These are phyloP conservation scores for Oligia latruncula DNA, from an alignment of 2,888 invertebrate genomes.

Conservation along the genomic window DNA sequence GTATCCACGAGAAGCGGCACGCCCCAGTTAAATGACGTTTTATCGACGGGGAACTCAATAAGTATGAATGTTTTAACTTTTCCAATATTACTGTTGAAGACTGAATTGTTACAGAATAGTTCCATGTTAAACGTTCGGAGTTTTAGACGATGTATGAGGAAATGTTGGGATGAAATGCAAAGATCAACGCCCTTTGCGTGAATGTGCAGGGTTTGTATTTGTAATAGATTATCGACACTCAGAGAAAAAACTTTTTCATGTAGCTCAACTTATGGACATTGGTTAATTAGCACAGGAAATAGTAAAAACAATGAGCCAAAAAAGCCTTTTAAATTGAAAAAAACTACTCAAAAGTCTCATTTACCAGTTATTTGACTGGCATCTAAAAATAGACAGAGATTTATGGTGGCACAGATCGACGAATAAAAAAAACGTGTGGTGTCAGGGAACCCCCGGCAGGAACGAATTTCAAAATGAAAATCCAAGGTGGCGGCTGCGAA, in stretches of 20 bases:
- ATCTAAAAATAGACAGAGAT: too few relatives aligned
- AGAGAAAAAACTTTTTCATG: background rate
- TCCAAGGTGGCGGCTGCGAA: too few relatives aligned
- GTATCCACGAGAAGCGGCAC: background rate
- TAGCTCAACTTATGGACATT: too few relatives aligned
- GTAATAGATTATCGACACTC: background rate
- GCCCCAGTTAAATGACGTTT: constrained; percentile 39
- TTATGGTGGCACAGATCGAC: too few relatives aligned
- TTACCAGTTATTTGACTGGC: too few relatives aligned
- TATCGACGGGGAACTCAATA: constrained; percentile 22
- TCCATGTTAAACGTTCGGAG: background rate
- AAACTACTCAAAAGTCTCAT: too few relatives aligned
- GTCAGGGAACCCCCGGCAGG: too few relatives aligned
- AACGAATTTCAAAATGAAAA: too few relatives aligned
- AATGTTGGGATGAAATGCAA: background rate
- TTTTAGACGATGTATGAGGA: background rate
- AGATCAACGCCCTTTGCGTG: background rate
- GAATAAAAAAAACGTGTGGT: too few relatives aligned
- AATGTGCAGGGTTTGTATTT: background rate
- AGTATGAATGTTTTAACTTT: constrained; percentile 52
- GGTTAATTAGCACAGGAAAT: background rate
- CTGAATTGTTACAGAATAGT: constrained; percentile 12
- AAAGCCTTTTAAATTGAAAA: too few relatives aligned
- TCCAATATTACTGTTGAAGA: constrained; percentile 48
- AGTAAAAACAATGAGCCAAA: background rate